A percentile compares a stretch with the other conserved stretches of the same genome.
These are phyloP conservation scores for Cydia pomonella DNA, from an alignment of 1,140 invertebrate species.

Conservation along the genomic window DNA sequence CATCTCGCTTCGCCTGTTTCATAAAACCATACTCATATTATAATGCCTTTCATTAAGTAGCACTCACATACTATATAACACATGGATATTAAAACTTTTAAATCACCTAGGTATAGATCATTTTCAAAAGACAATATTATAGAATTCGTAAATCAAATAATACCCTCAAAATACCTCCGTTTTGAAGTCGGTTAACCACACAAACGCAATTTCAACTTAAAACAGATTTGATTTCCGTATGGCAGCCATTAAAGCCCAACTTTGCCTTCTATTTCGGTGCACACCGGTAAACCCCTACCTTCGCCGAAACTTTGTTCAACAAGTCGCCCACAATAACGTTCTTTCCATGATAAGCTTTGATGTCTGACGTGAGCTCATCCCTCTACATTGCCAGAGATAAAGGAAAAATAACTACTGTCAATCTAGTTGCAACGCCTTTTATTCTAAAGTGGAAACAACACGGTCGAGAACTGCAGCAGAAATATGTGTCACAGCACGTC, in stretches of 20 bases:
- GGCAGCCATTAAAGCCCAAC: neutral
- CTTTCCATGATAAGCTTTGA: constrained; percentile 17
- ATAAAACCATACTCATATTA: no score
- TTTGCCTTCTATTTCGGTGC: neutral
- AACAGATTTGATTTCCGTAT: constrained; percentile 10
- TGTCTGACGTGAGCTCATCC: constrained; percentile 11
- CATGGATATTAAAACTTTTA: no score
- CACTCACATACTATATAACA: no score
- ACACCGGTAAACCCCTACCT: neutral
- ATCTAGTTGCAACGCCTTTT: neutral
- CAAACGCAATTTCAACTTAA: neutral
- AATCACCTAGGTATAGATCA: no score
- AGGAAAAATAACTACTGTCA: neutral
- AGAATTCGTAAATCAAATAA: neutral
- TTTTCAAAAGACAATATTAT: no score
- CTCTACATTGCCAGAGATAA: neutral
- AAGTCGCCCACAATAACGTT: constrained; percentile 2
- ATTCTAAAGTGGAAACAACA: no score
- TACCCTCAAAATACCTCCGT: neutral
- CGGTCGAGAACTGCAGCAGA: no score
- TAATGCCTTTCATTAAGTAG: no score
- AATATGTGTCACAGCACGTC: no score
- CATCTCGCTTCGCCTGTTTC: no score
- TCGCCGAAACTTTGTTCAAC: neutral
- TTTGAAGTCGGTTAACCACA: neutral